phyloP scores from a whole-genome alignment of 2,113 vertebrate species.

The Camelus dromedarius region DNA sequence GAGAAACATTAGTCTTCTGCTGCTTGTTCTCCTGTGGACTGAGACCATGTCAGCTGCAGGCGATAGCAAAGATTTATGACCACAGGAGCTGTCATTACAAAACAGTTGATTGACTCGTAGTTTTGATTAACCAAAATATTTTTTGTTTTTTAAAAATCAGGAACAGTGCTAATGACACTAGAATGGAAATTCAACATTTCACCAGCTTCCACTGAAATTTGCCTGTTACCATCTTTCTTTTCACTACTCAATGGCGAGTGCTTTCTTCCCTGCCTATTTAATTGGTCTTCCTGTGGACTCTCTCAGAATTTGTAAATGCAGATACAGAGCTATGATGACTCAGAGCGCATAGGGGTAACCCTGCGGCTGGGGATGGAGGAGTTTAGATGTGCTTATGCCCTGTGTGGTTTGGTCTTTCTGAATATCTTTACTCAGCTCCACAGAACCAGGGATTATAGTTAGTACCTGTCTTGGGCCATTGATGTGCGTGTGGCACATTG shows the following conservation, averaged over 20 bases:
- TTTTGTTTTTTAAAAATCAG: neutral
- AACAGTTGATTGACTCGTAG: slow-evolving; percentile 75
- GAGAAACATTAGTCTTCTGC: slow-evolving; percentile 81
- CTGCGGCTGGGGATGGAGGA: neutral
- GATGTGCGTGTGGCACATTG: neutral
- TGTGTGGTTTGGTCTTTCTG: neutral
- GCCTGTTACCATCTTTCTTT: slow-evolving; percentile 44
- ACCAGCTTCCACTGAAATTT: neutral
- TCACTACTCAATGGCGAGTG: neutral
- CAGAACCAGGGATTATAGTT: neutral
- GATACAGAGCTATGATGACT: neutral
- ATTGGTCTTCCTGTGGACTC: slow-evolving; percentile 57
- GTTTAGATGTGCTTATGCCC: neutral
- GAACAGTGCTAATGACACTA: neutral
- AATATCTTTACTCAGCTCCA: neutral
- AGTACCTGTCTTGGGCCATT: neutral
- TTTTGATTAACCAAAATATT: slow-evolving; percentile 81
- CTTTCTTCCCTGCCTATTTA: slow-evolving; percentile 52
- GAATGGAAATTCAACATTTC: slow-evolving; percentile 34
- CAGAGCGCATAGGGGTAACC: neutral
- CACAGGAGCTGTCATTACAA: slow-evolving; percentile 54
- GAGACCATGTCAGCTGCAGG: slow-evolving; percentile 72
- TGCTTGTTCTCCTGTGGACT: slow-evolving; percentile 76
- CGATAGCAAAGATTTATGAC: slow-evolving; percentile 76
- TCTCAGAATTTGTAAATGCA: slow-evolving; percentile 47